Evolutionary conservation across 37 sponge, comb jelly and placozoan genomes (phyloP), one percentile per base, ranked within the genome.

Genomic region (Petrosia ficiformis): DNA sequence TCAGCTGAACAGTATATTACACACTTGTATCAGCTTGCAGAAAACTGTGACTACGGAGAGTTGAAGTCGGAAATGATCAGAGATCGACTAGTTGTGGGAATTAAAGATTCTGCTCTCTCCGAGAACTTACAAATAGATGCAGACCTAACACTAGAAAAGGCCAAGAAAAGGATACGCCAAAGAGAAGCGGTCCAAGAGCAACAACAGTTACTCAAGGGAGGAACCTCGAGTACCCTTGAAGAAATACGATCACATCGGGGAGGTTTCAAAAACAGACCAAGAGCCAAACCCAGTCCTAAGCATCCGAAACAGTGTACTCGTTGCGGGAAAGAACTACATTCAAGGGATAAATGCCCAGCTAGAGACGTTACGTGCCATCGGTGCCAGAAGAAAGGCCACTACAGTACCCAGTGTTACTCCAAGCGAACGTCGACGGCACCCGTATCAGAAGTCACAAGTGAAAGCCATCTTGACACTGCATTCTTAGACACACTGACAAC

Each of bases 71-170:
- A 61, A 34, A 38, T 61, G 64, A 63, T 60, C 4, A 42, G 76
- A 0, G 76, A 75, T 36, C 35, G 76, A 33, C 40, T 74, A 4
- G 75, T 74, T 25, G 75, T 74, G 26, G 75, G 75, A 25, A 74
- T 74, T 35, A 39, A 41, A 29, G 75, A 74, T 31, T 4, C 38
- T 4, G 60, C 75, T 24, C 61, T 74, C 16, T n/a, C n/a, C n/a
- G n/a, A n/a, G n/a, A n/a, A n/a, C n/a, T n/a, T n/a, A n/a, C n/a
- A n/a, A n/a, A n/a, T 74, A 28, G 60, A 74, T 42, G 39, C 75
- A 6, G 75, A 74, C 26, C 75, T 74, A 39, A 74, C 75, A n/a
- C 60, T 74, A 3, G 75, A 74, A 42, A 73, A 73, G 32, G 74
- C 74, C 14, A 73, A 73, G 58, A 74, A 57, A 29, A 58, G n/a